phyloP scores from a whole-genome alignment of 2,113 vertebrate genomes.

The Albula goreensis region DNA sequence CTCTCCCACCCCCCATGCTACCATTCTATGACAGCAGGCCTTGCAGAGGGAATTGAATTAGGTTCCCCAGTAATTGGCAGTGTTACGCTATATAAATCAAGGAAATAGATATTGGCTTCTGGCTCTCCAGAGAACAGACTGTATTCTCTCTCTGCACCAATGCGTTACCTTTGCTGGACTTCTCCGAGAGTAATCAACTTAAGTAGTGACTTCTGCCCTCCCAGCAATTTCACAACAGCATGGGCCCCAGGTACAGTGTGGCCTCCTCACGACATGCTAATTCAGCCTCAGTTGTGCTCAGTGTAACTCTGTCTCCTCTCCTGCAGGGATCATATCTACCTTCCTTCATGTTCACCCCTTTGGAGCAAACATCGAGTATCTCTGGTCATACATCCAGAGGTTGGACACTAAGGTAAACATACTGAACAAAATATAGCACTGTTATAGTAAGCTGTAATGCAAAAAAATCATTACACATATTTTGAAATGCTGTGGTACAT shows the following conservation, averaged over 20 bases:
- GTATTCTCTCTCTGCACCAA: slow-evolving; percentile 42
- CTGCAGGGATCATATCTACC: slow-evolving; percentile 89
- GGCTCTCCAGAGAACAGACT: slow-evolving; percentile 51
- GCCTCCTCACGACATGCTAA: slow-evolving; percentile 43
- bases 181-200: slow-evolving; percentile 60
- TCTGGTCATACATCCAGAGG: slow-evolving; percentile 95
- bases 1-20: slow-evolving; percentile 19
- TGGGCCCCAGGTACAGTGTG: slow-evolving; percentile 40
- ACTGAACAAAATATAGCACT: no score
- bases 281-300: slow-evolving; percentile 22
- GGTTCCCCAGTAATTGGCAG: slow-evolving; percentile 60
- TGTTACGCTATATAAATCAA: slow-evolving; percentile 67
- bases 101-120: slow-evolving; percentile 66
- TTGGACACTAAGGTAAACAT: slow-evolving; percentile 87
- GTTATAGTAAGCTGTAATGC: no score
- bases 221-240: slow-evolving; percentile 39
- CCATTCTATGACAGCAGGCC: slow-evolving; percentile 47
- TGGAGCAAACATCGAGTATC: slow-evolving; percentile 94
- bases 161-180: slow-evolving; percentile 53
- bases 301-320: slow-evolving; percentile 38
- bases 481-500: background rate
- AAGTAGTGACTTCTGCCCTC: slow-evolving; percentile 47
- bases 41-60: slow-evolving; percentile 60
- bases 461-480: background rate
- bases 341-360: slow-evolving; percentile 97